phyloP scores from a whole-genome alignment of 1,140 invertebrate genomes.

The Chymomyza costata region DNA sequence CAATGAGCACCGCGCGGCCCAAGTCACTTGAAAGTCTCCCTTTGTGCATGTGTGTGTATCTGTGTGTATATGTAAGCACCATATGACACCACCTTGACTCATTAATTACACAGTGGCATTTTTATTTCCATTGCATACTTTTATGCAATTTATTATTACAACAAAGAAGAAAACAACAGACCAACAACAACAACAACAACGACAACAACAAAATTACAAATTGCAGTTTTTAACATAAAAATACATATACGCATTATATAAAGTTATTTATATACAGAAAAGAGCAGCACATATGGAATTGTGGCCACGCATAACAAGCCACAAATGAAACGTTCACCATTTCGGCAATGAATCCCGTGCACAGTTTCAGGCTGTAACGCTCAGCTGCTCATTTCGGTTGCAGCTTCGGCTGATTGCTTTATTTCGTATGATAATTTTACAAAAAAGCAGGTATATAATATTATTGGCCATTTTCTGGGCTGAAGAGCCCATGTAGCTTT shows the following conservation, averaged over 20 bases:
- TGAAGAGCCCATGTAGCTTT: too few relatives aligned
- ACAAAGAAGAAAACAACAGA: slow-evolving; percentile 35
- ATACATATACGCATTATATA: slow-evolving; percentile 11
- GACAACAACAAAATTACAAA: slow-evolving; percentile 36
- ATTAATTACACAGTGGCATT: slow-evolving; percentile 74
- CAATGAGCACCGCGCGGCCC: slow-evolving; percentile 50
- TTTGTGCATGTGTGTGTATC: slow-evolving; percentile 6
- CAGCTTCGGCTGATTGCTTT: slow-evolving; percentile 19
- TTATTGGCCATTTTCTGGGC: too few relatives aligned
- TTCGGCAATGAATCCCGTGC: neutral
- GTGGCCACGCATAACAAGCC: slow-evolving; percentile 44
- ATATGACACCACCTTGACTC: slow-evolving; percentile 73
- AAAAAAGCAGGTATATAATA: slow-evolving; percentile 18
- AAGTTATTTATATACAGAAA: too few relatives aligned
- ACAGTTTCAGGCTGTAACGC: neutral
- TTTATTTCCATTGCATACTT: slow-evolving; percentile 73
- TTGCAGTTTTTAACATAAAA: slow-evolving; percentile 48
- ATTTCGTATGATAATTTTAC: slow-evolving; percentile 10
- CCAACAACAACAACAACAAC: slow-evolving; percentile 12
- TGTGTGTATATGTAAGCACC: slow-evolving; percentile 50
- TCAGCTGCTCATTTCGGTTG: slow-evolving; percentile 15
- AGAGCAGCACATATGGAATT: slow-evolving; percentile 17
- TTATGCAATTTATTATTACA: slow-evolving; percentile 71
- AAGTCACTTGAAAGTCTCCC: slow-evolving; percentile 21
- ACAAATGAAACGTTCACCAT: slow-evolving; percentile 56